Base-by-base conservation (phyloP, 2,797 vertebrate genomes). In the Karalla daura region DNA sequence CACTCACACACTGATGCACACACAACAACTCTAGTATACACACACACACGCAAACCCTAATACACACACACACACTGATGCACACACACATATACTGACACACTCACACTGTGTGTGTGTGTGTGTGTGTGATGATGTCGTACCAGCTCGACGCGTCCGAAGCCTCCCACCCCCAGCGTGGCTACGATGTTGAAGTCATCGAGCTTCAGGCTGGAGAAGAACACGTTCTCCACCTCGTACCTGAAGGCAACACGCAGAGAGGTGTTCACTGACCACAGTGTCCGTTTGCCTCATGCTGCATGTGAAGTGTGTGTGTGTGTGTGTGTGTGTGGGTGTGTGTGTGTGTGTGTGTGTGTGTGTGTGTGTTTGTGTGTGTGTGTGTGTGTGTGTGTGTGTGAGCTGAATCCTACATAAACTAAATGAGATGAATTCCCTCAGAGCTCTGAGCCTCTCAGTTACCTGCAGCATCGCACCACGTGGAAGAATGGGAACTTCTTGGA, bases 401-500 rank as follows among this genome's bases (percentile, higher is more conserved):
- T n/a, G n/a, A n/a, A n/a, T n/a, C n/a, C n/a, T n/a, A n/a, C n/a
- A n/a, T n/a, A n/a, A n/a, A n/a, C n/a, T n/a, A n/a, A n/a, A n/a
- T n/a, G n/a, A n/a, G n/a, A n/a, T n/a, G n/a, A n/a, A n/a, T n/a
- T n/a, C n/a, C n/a, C n/a, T n/a, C n/a, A n/a, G n/a, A n/a, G n/a
- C n/a, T n/a, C n/a, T n/a, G n/a, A n/a, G 10, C 7, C 4, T 5
- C 1, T 4, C 21, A 11, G 0, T 96, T n/a, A 98, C 96, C 96
- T 98, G 95, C 94, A 95, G 94, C 94, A 96, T 94, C 95, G 96
- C 36, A 98, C 93, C 47, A 91, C 85, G 70, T 90, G 96, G 93
- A 98, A 96, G 93, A 98, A 98, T 0, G 96, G 96, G 92, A 98
- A 98, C 93, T 93, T 98, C 94, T 95, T 97, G 93, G 95, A 95